Evolutionary conservation across 2,888 invertebrate species (phyloP), one percentile per base, ranked within the genome.

Genomic region (Lithosia quadra): DNA sequence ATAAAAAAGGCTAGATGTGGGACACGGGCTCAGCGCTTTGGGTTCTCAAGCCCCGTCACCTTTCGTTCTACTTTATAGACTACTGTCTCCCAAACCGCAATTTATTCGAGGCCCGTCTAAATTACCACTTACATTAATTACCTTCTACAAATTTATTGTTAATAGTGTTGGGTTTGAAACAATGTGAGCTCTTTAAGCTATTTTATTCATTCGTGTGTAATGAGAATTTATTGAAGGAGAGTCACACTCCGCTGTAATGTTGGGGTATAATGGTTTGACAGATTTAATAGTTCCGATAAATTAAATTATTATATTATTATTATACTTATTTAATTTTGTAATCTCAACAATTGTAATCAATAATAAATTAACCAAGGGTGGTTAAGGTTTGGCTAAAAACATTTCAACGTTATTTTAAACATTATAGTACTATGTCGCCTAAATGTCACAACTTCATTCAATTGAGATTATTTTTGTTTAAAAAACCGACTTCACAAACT

Each of bases 1-100:
- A 91, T 93, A 94, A 94, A 94, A 93, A 93, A 90, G 84, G 81
- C 84, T 86, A 87, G 87, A 92, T 90, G 87, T 93, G 89, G 93
- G 92, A 86, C 92, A 83, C 88, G 87, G 84, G 80, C 84, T 59
- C 59, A 49, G 65, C 60, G 74, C 81, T 85, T 84, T 82, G 86
- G 86, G 88, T 89, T 88, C 69, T 71, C 73, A 65, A 65, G 73
- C 71, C 84, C 87, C 86, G 85, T 91, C 91, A 92, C 92, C 90
- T 90, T 88, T 84, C 88, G 88, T 83, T 88, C 89, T 86, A 90
- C 83, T 93, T 92, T 92, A 92, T 91, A 88, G 87, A 87, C 89
- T 84, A 73, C 80, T 89, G 91, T 91, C 90, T 88, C 87, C 89
- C 86, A 87, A 90, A 88, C 90, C 89, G 85, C 89, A 90, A 91